Base-by-base conservation (phyloP, 1,140 invertebrate species). In the Aphaenogaster rudis region DNA sequence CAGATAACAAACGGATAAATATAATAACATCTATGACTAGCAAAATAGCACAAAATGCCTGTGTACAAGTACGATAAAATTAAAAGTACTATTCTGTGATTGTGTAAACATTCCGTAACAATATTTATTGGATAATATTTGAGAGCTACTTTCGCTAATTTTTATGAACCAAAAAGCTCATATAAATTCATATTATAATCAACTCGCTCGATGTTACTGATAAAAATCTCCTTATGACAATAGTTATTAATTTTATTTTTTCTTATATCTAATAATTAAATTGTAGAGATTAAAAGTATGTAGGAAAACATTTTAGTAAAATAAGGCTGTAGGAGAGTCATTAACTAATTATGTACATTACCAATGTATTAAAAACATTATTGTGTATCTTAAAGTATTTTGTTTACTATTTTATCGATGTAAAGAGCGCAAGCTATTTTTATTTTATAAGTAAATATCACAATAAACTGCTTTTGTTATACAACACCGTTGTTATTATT, bases 361-460 rank as follows among this genome's bases (percentile, higher is more conserved):
- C 15, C 8, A 69, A 33, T 59, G 21, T 71, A 71, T 45, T 57
- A 9, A 33, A 42, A n/a, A 81, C n/a, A 71, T 54, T 0, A 48
- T 76, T 63, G 17, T 50, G 6, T 71, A 57, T 2, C 13, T 45
- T 13, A 33, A 48, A 50, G 13, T 48, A 61, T 61, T 45, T 84
- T 33, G 13, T 82, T 59, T 36, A 4, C 13, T 82, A 21, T 3
- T 61, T 48, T 36, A 11, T 57, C 39, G 5, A 76, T 84, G 13
- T 61, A 76, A 74, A 61, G 21, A 59, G 17, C n/a, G 45, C 42
- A 63, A 21, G 13, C 15, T 76, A 76, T 39, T 71, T 81, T 54
- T 48, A 72, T 61, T 61, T 84, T 84, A 86, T 80, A 59, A 86
- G 54, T 45, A 67, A 86, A 48, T 80, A 54, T 79, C 61, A 67